Percentiles rank a stretch among this genome's conserved stretches.
phyloP scores from a whole-genome alignment of 2,797 vertebrate species.

The Mallotus villosus region DNA sequence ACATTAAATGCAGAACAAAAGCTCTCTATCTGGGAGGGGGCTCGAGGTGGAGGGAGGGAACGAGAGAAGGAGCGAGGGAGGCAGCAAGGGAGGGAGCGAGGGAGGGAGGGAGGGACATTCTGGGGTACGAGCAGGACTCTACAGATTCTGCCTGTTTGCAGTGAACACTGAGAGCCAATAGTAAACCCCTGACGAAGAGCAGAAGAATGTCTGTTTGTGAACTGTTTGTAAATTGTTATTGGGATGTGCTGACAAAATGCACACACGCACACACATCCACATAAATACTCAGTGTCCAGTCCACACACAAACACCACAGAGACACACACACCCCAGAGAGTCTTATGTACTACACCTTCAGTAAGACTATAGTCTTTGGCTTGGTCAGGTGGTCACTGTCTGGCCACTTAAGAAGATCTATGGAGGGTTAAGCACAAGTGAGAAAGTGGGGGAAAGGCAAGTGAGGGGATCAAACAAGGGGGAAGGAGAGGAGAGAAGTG shows the following conservation, averaged over 20 bases:
- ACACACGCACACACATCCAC: neutral
- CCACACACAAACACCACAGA: conserved; percentile 10
- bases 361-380: conserved; percentile 53
- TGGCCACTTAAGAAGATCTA: conserved; percentile 60
- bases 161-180: neutral
- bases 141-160: conserved; percentile 11
- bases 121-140: conserved; percentile 58
- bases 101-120: conserved; percentile 29
- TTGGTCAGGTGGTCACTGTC: conserved; percentile 41
- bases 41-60: conserved; percentile 18
- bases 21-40: conserved; percentile 57
- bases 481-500: neutral
- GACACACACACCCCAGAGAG: conserved; percentile 6
- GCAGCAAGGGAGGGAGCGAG: conserved; percentile 38
- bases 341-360: conserved; percentile 53
- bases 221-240: conserved; percentile 14
- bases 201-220: neutral
- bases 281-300: too few relatives aligned
- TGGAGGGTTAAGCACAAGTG: conserved; percentile 49
- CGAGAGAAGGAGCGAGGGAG: conserved; percentile 24
- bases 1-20: conserved; percentile 65
- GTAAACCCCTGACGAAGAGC: neutral
- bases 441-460: conserved; percentile 47
- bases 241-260: neutral
- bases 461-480: conserved; percentile 15